Percentiles rank a stretch among this genome's conserved stretches.
Evolutionary conservation across 2,797 vertebrate genomes (phyloP).

Genomic region (Enteromius anoplus): DNA sequence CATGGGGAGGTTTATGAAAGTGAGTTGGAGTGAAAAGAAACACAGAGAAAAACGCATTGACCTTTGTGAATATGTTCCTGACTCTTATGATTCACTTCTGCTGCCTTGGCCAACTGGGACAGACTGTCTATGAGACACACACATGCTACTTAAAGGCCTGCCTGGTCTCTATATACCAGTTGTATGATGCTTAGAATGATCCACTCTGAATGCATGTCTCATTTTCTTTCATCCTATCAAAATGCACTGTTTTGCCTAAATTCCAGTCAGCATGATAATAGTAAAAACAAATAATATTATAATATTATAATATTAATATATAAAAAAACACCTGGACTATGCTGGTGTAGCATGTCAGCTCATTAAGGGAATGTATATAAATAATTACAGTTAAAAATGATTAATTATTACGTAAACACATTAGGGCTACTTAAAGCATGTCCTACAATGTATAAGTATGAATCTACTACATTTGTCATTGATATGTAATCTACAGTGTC

Average conservation of each 20-base stretch:
- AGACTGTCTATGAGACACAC: slow-evolving; percentile 11
- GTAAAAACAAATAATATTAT: too few species aligned
- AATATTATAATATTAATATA: too few species aligned
- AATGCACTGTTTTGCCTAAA: not conserved
- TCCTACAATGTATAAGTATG: not conserved
- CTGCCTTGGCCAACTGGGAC: slow-evolving; percentile 32
- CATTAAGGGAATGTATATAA: too few species aligned
- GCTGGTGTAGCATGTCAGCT: too few species aligned
- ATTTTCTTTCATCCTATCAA: not conserved
- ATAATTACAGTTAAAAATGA: too few species aligned
- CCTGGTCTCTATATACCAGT: slow-evolving; percentile 19
- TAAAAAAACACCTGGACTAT: not conserved
- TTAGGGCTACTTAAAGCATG: not conserved
- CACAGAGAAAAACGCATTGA: not conserved
- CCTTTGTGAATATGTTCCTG: slow-evolving; percentile 25
- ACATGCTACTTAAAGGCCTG: slow-evolving; percentile 41
- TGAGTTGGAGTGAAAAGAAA: slow-evolving; percentile 18
- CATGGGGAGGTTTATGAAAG: slow-evolving; percentile 5
- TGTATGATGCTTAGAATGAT: slow-evolving; percentile 30
- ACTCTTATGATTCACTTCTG: slow-evolving; percentile 36
- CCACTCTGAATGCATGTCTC: not conserved
- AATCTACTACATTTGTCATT: not conserved
- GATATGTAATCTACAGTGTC: not conserved
- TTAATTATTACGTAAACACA: too few species aligned
- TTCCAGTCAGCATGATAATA: not conserved